Conservation (phyloP, 2,797 vertebrate genomes). For the Girardinus metallicus region DNA sequence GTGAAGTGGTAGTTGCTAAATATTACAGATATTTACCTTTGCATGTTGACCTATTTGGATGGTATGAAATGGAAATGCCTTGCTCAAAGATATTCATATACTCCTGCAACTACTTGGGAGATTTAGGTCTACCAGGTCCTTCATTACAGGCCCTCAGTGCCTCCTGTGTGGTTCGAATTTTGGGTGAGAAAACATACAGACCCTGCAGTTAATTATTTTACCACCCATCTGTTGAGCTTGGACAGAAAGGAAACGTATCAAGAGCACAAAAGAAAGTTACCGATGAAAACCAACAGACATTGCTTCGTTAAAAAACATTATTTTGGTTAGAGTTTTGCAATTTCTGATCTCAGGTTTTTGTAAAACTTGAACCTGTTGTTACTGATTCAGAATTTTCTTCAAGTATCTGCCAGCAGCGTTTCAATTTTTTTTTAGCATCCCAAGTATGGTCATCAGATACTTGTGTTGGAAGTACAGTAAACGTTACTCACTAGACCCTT, state of each 20-base stretch:
- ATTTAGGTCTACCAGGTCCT: conserved; percentile 63
- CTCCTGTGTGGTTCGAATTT: conserved; percentile 42
- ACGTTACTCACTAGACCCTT: not conserved
- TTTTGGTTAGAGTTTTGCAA: not conserved
- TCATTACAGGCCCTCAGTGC: conserved; percentile 31
- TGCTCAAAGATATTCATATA: conserved; percentile 84
- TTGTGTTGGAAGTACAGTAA: not conserved
- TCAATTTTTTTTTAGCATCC: too few relatives aligned
- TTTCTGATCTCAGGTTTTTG: not conserved
- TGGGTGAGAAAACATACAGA: conserved; percentile 24
- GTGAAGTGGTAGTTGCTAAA: conserved; percentile 82
- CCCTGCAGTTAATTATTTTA: not conserved
- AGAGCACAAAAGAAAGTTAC: not conserved
- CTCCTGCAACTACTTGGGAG: conserved; percentile 76
- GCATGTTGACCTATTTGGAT: conserved; percentile 87
- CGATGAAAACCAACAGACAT: conserved; percentile 5
- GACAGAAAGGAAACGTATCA: conserved; percentile 8
- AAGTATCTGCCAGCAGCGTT: not conserved
- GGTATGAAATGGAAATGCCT: conserved; percentile 86
- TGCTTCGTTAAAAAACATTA: conserved; percentile 19
- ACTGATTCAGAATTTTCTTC: not conserved
- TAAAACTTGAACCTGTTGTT: not conserved
- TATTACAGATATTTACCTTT: conserved; percentile 82
- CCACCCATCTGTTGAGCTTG: conserved; percentile 10
- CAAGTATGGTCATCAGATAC: not conserved